phyloP scores from a whole-genome alignment of 2,113 vertebrate species.

The Carlito syrichta region DNA sequence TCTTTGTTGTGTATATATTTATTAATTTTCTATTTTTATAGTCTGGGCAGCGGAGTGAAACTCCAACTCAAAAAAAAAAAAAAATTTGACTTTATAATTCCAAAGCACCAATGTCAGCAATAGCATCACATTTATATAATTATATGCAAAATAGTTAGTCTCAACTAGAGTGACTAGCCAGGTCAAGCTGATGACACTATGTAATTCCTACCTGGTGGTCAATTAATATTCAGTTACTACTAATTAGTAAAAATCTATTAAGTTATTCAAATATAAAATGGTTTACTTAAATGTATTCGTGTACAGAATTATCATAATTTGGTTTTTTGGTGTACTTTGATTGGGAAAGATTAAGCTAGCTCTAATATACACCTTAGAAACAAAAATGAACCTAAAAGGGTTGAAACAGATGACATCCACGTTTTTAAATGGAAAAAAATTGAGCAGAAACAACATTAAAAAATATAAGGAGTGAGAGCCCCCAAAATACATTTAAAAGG shows the following conservation, averaged over 20 bases:
- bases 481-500: not conserved
- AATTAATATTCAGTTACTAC: not conserved
- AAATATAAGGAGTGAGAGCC: not conserved
- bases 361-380: not conserved
- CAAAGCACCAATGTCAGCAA: not conserved
- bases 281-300: not conserved
- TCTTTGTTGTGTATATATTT: not conserved
- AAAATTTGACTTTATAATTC: no score
- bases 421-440: not conserved
- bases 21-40: slow-evolving; percentile 4
- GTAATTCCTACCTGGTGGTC: not conserved
- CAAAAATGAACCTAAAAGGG: not conserved
- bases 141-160: not conserved
- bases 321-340: not conserved
- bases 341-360: not conserved
- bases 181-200: not conserved
- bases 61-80: no score
- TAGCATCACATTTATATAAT: not conserved
- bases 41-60: no score
- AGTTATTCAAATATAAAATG: slow-evolving; percentile 24
- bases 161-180: not conserved
- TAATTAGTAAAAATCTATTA: not conserved
- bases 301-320: not conserved
- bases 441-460: not conserved
- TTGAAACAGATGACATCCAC: not conserved